These are phyloP conservation scores for Arrhamphus sclerolepis DNA, from an alignment of 2,797 vertebrate species.

Conservation along the genomic window DNA sequence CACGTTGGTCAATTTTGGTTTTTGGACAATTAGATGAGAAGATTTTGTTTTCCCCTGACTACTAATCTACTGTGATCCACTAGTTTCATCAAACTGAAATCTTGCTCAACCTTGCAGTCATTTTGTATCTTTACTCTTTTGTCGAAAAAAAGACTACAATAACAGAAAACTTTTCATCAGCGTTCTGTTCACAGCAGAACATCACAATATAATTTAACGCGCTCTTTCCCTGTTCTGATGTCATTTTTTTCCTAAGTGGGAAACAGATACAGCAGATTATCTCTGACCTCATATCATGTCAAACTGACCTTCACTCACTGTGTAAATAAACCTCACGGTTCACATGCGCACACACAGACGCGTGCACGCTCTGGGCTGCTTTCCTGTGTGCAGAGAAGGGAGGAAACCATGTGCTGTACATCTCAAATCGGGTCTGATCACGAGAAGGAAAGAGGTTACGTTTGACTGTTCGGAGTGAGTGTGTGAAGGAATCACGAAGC, in stretches of 20 bases:
- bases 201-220: constrained; percentile 41
- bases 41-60: no score
- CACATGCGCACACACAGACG: constrained; percentile 12
- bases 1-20: no score
- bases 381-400: constrained; percentile 22
- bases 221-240: constrained; percentile 38
- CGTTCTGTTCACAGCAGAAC: background rate
- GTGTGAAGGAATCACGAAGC: constrained; percentile 34
- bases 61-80: no score
- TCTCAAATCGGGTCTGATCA: constrained; percentile 25
- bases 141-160: no score
- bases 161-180: no score
- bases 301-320: constrained; percentile 60
- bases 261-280: constrained; percentile 66
- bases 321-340: constrained; percentile 61
- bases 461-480: constrained; percentile 28
- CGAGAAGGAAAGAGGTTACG: constrained; percentile 52
- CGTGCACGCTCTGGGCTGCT: constrained; percentile 4
- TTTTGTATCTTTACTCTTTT: no score
- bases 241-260: constrained; percentile 58
- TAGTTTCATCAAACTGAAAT: no score
- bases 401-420: constrained; percentile 33
- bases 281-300: constrained; percentile 64
- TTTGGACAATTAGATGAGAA: no score
- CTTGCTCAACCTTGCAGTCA: no score